Evolutionary conservation across 2,888 invertebrate genomes (phyloP).

Genomic region (Cheilosia urbana): DNA sequence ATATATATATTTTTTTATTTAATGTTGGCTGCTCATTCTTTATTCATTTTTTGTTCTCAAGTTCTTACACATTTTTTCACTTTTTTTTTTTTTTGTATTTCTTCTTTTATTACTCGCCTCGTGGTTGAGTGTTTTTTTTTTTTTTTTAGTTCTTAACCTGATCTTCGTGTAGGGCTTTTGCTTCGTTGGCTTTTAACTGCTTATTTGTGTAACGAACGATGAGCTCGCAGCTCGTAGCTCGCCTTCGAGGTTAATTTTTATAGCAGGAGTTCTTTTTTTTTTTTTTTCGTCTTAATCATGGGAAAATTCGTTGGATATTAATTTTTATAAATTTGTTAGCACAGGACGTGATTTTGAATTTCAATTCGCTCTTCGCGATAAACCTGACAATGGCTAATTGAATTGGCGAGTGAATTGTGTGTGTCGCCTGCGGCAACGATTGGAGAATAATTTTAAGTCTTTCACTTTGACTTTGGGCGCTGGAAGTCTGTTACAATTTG

Average conservation of each 20-base stretch:
- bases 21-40: constrained; percentile 50
- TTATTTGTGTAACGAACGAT: constrained; percentile 29
- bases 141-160: constrained; percentile 35
- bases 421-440: too few species aligned
- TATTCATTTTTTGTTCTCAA: constrained; percentile 52
- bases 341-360: constrained; percentile 13
- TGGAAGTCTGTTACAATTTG: too few species aligned
- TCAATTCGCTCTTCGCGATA: constrained; percentile 1
- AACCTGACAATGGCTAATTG: background rate
- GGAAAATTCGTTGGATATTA: constrained; percentile 28
- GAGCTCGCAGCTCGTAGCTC: constrained; percentile 24
- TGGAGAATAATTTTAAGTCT: too few species aligned
- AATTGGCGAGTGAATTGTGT: background rate
- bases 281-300: constrained; percentile 32
- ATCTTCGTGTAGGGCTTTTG: constrained; percentile 40
- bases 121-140: constrained; percentile 43
- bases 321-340: constrained; percentile 26
- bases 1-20: constrained; percentile 29
- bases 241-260: constrained; percentile 35
- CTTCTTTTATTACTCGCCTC: constrained; percentile 48
- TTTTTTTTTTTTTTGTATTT: background rate
- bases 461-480: too few species aligned
- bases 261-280: background rate
- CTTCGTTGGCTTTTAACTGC: constrained; percentile 18
- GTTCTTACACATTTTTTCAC: background rate